These are phyloP conservation scores for Sapayoa aenigma DNA, from an alignment of 2,113 vertebrate species.

Conservation along the genomic window DNA sequence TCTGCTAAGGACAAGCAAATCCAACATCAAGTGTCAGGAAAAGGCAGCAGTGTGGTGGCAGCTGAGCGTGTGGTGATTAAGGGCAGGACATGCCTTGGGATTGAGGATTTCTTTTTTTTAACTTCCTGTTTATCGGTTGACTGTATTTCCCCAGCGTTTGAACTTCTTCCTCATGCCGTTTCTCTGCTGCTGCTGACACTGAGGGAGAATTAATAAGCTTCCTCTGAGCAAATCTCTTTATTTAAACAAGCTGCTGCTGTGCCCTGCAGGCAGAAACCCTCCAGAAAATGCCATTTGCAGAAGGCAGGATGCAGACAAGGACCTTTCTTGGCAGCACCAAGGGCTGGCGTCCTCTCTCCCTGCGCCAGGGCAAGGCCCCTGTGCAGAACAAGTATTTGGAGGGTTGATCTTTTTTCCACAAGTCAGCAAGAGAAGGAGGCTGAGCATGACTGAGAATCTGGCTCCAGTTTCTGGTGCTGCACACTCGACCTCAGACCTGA, in stretches of 20 bases:
- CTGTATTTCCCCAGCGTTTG: constrained; percentile 38
- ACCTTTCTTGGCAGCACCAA: not conserved
- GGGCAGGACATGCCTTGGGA: constrained; percentile 43
- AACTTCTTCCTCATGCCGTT: not conserved
- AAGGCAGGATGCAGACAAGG: not conserved
- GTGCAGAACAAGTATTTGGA: not conserved
- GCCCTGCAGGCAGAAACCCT: not conserved
- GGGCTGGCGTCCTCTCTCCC: not conserved
- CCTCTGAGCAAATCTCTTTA: constrained; percentile 22
- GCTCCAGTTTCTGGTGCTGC: not conserved
- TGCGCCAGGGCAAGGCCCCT: not conserved
- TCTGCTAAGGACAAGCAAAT: not conserved
- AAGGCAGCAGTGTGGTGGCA: not conserved
- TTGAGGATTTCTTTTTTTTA: not conserved
- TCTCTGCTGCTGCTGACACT: not conserved
- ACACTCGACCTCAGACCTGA: not conserved
- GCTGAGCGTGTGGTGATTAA: not conserved
- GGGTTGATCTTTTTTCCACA: not conserved
- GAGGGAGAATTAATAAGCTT: constrained; percentile 34
- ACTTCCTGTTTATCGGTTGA: constrained; percentile 57
- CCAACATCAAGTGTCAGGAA: not conserved
- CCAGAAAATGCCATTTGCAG: not conserved
- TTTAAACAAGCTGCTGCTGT: not conserved
- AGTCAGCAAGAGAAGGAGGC: not conserved
- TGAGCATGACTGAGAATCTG: not conserved